phyloP scores from a whole-genome alignment of 2,113 vertebrate genomes.

The Turnix velox region DNA sequence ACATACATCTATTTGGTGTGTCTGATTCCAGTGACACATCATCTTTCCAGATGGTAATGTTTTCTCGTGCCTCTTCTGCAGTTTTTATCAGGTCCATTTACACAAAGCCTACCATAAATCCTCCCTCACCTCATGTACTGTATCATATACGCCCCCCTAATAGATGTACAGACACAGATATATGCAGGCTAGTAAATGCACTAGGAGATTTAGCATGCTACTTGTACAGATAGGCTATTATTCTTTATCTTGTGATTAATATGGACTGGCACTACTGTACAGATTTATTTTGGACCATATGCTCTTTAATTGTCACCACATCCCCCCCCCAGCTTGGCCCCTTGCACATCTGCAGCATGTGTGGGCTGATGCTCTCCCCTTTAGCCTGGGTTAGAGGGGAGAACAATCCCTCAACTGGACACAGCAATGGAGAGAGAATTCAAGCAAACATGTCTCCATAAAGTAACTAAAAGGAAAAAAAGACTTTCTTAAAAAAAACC shows the following conservation, averaged over 20 bases:
- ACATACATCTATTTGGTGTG: background rate
- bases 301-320: slow-evolving; percentile 68
- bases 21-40: slow-evolving; percentile 59
- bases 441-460: slow-evolving; percentile 36
- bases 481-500: background rate
- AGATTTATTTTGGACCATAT: slow-evolving; percentile 77
- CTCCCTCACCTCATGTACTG: slow-evolving; percentile 44
- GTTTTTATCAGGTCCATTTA: slow-evolving; percentile 65
- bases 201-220: slow-evolving; percentile 61
- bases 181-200: slow-evolving; percentile 60
- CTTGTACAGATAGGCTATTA: slow-evolving; percentile 62
- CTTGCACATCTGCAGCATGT: slow-evolving; percentile 56
- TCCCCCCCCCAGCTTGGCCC: slow-evolving; percentile 46
- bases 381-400: slow-evolving; percentile 30
- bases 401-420: slow-evolving; percentile 62
- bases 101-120: slow-evolving; percentile 65
- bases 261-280: slow-evolving; percentile 70
- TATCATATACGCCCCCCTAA: slow-evolving; percentile 45
- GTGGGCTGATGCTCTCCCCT: background rate
- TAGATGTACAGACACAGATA: slow-evolving; percentile 52
- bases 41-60: slow-evolving; percentile 73
- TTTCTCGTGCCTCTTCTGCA: slow-evolving; percentile 46
- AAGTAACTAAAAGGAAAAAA: slow-evolving; percentile 45
- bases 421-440: background rate
- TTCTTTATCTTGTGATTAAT: slow-evolving; percentile 72